Conservation (phyloP, 2,113 vertebrate genomes). For the Micronycteris hirsuta region DNA sequence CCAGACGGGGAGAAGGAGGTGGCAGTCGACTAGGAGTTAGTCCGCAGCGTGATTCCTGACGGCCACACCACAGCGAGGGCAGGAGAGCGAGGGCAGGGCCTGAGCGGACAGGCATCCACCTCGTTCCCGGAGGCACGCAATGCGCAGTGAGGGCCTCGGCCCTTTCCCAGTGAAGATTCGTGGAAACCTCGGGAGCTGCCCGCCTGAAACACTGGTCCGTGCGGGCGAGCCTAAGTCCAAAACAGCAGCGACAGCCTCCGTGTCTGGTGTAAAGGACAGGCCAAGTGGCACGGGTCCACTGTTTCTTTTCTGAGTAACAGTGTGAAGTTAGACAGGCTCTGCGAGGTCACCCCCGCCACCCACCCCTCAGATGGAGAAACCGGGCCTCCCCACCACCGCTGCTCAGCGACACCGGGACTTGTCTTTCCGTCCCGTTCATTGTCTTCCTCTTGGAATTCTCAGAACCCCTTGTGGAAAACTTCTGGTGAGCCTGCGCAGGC, state of each 20-base stretch:
- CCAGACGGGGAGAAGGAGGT: not conserved
- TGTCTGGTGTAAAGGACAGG: not conserved
- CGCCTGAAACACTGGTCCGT: rapidly evolving
- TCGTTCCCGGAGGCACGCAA: not conserved
- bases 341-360: not conserved
- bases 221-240: not conserved
- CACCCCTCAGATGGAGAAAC: not conserved
- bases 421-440: rapidly evolving
- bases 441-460: not conserved
- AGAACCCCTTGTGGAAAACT: not conserved
- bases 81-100: not conserved
- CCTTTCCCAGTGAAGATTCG: not conserved
- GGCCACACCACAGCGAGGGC: not conserved
- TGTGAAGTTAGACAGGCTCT: not conserved
- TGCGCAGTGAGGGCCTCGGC: too few species aligned
- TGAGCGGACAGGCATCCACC: rapidly evolving
- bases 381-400: too few species aligned
- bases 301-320: not conserved
- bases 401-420: rapidly evolving
- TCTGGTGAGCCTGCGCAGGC: not conserved
- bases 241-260: rapidly evolving
- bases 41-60: rapidly evolving
- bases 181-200: not conserved
- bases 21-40: not conserved
- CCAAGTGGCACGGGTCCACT: not conserved